Conservation (phyloP, 2,888 invertebrate genomes). For the Diloba caeruleocephala region DNA sequence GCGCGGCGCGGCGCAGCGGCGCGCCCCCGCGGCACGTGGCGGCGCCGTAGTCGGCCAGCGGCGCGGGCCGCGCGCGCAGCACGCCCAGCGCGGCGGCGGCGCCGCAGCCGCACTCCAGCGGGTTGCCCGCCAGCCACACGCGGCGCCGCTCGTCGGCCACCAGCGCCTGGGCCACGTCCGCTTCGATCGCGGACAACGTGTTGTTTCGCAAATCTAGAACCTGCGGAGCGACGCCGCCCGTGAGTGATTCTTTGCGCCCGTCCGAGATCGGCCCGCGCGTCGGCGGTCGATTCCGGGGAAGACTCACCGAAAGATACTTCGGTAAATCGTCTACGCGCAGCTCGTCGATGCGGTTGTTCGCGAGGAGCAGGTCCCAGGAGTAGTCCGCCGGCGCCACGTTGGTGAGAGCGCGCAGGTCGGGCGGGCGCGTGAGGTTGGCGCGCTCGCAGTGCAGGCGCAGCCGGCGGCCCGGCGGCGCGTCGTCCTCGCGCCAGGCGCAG, state of each 20-base stretch:
- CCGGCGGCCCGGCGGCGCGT: slow-evolving; percentile 1
- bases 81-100: slow-evolving; percentile 7
- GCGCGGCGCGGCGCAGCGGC: not conserved
- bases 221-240: slow-evolving; percentile 5
- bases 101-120: slow-evolving; percentile 31
- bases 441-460: slow-evolving; percentile 8
- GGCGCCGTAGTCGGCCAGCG: slow-evolving; percentile 5
- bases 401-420: not conserved
- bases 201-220: slow-evolving; percentile 40
- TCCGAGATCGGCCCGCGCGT: too few relatives aligned
- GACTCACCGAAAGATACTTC: slow-evolving; percentile 24
- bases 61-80: slow-evolving; percentile 4
- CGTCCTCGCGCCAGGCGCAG: not conserved
- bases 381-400: not conserved
- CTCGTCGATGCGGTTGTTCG: slow-evolving; percentile 29
- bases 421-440: not conserved
- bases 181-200: slow-evolving; percentile 10
- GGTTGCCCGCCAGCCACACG: slow-evolving; percentile 25
- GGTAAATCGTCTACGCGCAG: slow-evolving; percentile 32
- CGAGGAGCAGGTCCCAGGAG: slow-evolving; percentile 9
- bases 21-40: not conserved
- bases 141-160: not conserved
- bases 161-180: slow-evolving; percentile 4
- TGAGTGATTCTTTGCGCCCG: too few relatives aligned
- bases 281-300: not conserved